Base-by-base conservation (phyloP, 1,140 invertebrate genomes). In the Achroia grisella region DNA sequence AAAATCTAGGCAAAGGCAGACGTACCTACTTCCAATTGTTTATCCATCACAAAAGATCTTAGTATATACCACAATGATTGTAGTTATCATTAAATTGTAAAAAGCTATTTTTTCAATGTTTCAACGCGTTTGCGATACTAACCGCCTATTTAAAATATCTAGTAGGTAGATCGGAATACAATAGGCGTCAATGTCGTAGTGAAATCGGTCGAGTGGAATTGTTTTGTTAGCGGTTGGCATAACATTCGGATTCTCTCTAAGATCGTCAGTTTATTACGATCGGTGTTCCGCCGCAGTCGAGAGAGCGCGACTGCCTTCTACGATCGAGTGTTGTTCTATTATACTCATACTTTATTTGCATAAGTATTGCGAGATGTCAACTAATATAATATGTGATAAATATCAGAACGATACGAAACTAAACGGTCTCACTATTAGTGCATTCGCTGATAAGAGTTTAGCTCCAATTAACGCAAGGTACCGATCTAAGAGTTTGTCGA, bases 401-500 rank as follows among this genome's bases (percentile, higher is more conserved):
- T 70, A 64, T 64, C 62, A 67, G 53, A 77, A 71, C 48, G 79
- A 83, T 65, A 64, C 53, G n/a, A 84, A 79, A 62, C 53, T 75
- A 46, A 82, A 79, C 47, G 69, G 72, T 77, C 65, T 81, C 32
- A 23, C 17, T 3, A 23, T 23, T 23, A 79, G 76, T 72, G 72
- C 64, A 36, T 65, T 76, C 47, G 47, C 56, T 44, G 81, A 82
- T 61, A 82, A 72, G 62, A 71, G 59, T 48, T 62, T 78, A 28
- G 57, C 67, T 29, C 70, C 76, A 15, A 46, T 79, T 36, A 82
- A 69, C 34, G 69, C 59, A 35, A 65, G 75, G 52, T 79, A 76
- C 52, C 59, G 77, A 17, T 79, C 78, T n/a, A 81, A 78, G 53
- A 82, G 78, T 74, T 71, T 85, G 44, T 85, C 81, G 17, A 78